Evolutionary conservation across 2,113 vertebrate genomes (phyloP).

Genomic region (Sphyrna mokarran): DNA sequence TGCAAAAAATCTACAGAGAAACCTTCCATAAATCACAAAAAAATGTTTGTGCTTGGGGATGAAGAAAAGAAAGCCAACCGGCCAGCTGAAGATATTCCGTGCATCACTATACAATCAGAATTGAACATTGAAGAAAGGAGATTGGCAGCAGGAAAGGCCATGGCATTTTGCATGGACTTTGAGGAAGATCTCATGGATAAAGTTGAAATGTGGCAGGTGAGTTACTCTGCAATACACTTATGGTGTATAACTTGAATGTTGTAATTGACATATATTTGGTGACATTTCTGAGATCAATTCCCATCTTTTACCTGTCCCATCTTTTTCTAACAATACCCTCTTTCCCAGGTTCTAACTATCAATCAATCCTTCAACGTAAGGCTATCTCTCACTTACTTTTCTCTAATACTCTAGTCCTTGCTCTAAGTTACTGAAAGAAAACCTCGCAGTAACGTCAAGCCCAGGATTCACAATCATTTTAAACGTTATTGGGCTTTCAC

Average conservation of each 20-base stretch:
- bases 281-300: neutral
- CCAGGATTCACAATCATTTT: neutral
- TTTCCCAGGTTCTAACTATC: neutral
- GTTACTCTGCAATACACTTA: neutral
- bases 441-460: neutral
- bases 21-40: conserved; percentile 44
- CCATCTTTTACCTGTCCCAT: neutral
- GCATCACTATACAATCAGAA: conserved; percentile 60
- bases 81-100: conserved; percentile 50
- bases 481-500: neutral
- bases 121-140: conserved; percentile 64
- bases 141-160: conserved; percentile 72
- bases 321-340: neutral
- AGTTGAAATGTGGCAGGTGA: conserved; percentile 83
- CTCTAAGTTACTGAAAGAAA: neutral
- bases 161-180: conserved; percentile 66
- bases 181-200: conserved; percentile 61
- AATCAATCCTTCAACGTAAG: neutral
- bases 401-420: neutral
- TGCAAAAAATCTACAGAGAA: neutral
- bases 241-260: neutral
- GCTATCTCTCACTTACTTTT: neutral
- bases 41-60: conserved; percentile 42
- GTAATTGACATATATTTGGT: neutral
- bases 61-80: conserved; percentile 46